These are phyloP conservation scores for Aphelocoma californica DNA, from an alignment of 2,797 vertebrate genomes.

Conservation along the genomic window DNA sequence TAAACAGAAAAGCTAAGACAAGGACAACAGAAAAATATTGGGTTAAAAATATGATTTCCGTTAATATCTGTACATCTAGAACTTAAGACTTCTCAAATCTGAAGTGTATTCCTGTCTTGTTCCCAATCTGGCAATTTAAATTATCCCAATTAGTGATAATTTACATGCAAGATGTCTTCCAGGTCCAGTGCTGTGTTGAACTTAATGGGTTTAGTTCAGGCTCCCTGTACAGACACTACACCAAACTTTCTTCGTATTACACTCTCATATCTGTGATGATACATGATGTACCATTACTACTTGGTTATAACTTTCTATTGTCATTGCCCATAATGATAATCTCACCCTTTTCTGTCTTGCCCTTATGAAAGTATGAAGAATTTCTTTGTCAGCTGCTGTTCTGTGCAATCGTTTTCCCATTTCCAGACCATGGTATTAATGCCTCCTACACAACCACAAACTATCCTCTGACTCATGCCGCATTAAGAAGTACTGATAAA, in stretches of 20 bases:
- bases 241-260: not conserved
- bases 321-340: not conserved
- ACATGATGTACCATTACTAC: not conserved
- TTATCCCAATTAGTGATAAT: not conserved
- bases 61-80: not conserved
- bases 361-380: not conserved
- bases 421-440: not conserved
- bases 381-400: not conserved
- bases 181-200: not conserved
- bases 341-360: not conserved
- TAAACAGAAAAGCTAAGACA: not conserved
- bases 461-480: not conserved
- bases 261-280: not conserved
- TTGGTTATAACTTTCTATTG: not conserved
- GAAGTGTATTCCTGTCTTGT: not conserved
- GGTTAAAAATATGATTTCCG: not conserved
- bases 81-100: not conserved
- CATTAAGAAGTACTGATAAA: not conserved
- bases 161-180: not conserved
- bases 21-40: not conserved
- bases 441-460: not conserved
- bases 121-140: not conserved
- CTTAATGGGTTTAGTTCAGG: not conserved
- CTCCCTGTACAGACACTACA: not conserved
- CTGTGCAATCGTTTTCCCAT: not conserved